Percentiles rank a stretch among this genome's conserved stretches.
These are phyloP conservation scores for Zaprionus ghesquierei DNA, from an alignment of 1,140 invertebrate species.

Conservation along the genomic window DNA sequence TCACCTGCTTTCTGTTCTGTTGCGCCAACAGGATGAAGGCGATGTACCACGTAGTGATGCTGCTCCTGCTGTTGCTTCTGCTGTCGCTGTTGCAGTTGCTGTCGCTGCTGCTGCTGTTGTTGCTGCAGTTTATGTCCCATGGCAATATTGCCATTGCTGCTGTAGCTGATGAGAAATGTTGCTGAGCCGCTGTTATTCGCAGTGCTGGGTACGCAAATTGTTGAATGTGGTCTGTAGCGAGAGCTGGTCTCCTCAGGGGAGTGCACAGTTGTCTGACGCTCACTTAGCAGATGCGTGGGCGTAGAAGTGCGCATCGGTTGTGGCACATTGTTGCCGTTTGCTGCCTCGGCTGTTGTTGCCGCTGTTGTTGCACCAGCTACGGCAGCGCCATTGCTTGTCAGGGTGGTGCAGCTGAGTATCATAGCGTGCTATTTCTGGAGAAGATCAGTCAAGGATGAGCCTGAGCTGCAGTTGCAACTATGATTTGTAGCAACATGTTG, in stretches of 20 bases:
- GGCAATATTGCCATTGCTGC: conserved; percentile 56
- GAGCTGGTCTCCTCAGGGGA: conserved; percentile 70
- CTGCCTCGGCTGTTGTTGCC: conserved; percentile 6
- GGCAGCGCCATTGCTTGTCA: conserved; percentile 61
- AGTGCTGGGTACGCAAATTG: no score
- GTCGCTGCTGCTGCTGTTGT: conserved; percentile 26
- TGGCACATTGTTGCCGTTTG: conserved; percentile 27
- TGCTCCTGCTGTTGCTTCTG: conserved; percentile 54
- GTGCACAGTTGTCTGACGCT: conserved; percentile 71
- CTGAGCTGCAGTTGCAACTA: not conserved
- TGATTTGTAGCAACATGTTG: conserved; percentile 44
- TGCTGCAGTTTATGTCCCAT: not conserved
- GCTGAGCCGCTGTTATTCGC: conserved; percentile 31
- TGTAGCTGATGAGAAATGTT: conserved; percentile 60
- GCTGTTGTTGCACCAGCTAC: conserved; percentile 25
- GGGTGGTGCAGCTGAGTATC: conserved; percentile 81
- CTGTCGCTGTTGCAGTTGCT: conserved; percentile 33
- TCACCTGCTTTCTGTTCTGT: conserved; percentile 42
- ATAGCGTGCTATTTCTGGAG: conserved; percentile 78
- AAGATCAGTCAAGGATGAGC: conserved; percentile 78
- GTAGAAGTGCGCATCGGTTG: conserved; percentile 67
- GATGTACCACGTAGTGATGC: conserved; percentile 65
- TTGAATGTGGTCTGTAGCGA: conserved; percentile 40
- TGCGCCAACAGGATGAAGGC: conserved; percentile 40
- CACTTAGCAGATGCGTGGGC: conserved; percentile 69